phyloP scores from a whole-genome alignment of 2,113 vertebrate species.

The Nyctereutes procyonoides region DNA sequence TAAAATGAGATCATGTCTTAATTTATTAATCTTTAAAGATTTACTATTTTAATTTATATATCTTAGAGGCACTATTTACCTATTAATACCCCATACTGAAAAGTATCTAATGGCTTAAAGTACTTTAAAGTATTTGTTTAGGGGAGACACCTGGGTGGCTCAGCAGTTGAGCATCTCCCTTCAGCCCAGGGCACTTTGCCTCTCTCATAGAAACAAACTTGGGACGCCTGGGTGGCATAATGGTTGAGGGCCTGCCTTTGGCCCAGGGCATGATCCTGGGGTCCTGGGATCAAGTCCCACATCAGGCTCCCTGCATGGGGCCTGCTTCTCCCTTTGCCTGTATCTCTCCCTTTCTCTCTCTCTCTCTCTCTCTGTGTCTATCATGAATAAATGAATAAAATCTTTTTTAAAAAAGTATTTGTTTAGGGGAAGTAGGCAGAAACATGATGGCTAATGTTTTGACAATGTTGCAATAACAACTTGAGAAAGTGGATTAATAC shows the following conservation, averaged over 20 bases:
- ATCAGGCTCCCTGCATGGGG: too few species aligned
- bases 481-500: conserved; percentile 45
- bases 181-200: too few species aligned
- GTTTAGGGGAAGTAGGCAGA: neutral
- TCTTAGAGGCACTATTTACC: neutral
- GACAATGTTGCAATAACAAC: neutral
- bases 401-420: neutral
- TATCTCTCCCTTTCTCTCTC: too few species aligned
- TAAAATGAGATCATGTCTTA: neutral
- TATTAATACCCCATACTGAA: neutral
- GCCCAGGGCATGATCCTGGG: too few species aligned
- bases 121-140: neutral
- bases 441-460: neutral
- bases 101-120: neutral
- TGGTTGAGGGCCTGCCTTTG: too few species aligned
- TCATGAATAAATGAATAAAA: too few species aligned
- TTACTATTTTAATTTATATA: neutral
- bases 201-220: too few species aligned
- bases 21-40: neutral
- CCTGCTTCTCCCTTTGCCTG: too few species aligned
- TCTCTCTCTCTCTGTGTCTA: too few species aligned
- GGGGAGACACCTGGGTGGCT: neutral
- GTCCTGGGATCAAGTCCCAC: too few species aligned
- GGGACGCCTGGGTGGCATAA: too few species aligned
- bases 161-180: too few species aligned